phyloP scores from a whole-genome alignment of 2,888 invertebrate species.

The Cremastobaeus sp. region DNA sequence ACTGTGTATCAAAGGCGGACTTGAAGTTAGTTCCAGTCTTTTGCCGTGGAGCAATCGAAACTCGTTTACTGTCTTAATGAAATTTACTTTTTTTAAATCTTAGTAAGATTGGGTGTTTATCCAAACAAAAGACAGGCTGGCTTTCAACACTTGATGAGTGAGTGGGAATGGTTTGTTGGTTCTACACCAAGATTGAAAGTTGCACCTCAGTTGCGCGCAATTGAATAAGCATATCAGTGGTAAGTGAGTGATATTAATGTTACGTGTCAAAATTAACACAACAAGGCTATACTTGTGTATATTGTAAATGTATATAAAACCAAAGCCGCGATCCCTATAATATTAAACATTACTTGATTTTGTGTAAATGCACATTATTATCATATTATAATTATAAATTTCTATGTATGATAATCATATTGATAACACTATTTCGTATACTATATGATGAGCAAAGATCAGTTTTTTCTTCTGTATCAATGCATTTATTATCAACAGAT shows the following conservation, averaged over 20 bases:
- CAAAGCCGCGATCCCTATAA: conserved; percentile 24
- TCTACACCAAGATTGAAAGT: conserved; percentile 38
- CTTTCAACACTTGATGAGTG: too few relatives aligned
- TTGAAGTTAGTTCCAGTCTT: too few relatives aligned
- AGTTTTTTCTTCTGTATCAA: conserved; percentile 9
- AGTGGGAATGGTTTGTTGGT: conserved; percentile 23
- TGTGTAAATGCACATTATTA: conserved; percentile 26
- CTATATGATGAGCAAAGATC: conserved; percentile 19
- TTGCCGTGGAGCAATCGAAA: too few relatives aligned
- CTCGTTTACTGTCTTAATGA: too few relatives aligned
- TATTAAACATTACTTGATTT: conserved; percentile 23
- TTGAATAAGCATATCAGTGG: conserved; percentile 62
- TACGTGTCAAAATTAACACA: conserved; percentile 46
- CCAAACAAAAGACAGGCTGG: too few relatives aligned
- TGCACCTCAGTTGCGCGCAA: conserved; percentile 48
- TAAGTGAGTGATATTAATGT: conserved; percentile 58
- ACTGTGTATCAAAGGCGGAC: too few relatives aligned
- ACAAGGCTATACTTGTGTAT: conserved; percentile 49
- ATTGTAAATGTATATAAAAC: conserved; percentile 49
- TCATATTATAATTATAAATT: conserved; percentile 31
- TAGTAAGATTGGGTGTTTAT: too few relatives aligned
- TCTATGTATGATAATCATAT: conserved; percentile 46
- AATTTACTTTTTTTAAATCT: too few relatives aligned
- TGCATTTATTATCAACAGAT: too few relatives aligned
- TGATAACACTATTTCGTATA: conserved; percentile 8